Evolutionary conservation across 2,113 vertebrate species (phyloP).

Genomic region (Myanophis thanlyinensis): DNA sequence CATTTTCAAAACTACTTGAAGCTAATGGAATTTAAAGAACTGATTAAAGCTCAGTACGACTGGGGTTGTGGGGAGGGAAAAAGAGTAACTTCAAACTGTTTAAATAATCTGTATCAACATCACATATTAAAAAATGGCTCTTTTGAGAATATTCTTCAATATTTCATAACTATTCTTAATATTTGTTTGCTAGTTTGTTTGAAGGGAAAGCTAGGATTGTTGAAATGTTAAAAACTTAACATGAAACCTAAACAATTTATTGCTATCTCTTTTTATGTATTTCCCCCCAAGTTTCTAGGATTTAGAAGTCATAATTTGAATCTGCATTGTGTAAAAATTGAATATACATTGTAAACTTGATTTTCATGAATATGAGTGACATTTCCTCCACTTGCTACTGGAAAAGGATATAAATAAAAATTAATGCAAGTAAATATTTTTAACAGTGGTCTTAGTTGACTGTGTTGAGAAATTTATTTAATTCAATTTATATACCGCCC

Average conservation of each 20-base stretch:
- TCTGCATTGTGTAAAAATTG: background rate
- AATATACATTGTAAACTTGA: background rate
- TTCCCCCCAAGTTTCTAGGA: background rate
- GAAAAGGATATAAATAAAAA: background rate
- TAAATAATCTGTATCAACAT: background rate
- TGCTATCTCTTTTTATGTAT: background rate
- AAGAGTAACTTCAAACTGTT: background rate
- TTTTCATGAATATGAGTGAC: background rate
- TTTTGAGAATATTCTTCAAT: background rate
- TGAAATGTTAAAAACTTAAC: background rate
- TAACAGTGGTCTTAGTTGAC: background rate
- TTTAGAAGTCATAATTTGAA: background rate
- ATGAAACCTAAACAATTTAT: background rate
- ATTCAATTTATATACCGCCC: too few species aligned
- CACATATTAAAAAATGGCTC: background rate
- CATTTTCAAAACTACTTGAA: constrained; percentile 3
- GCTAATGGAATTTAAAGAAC: constrained; percentile 1
- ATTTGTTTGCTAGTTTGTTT: background rate
- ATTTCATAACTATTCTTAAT: background rate
- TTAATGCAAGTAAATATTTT: background rate
- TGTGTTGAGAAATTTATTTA: background rate
- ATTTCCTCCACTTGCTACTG: background rate
- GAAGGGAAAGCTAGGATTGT: background rate
- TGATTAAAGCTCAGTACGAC: background rate
- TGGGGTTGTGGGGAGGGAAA: background rate